Conservation (phyloP, 2,113 vertebrate genomes). For the Elephantulus edwardii region DNA sequence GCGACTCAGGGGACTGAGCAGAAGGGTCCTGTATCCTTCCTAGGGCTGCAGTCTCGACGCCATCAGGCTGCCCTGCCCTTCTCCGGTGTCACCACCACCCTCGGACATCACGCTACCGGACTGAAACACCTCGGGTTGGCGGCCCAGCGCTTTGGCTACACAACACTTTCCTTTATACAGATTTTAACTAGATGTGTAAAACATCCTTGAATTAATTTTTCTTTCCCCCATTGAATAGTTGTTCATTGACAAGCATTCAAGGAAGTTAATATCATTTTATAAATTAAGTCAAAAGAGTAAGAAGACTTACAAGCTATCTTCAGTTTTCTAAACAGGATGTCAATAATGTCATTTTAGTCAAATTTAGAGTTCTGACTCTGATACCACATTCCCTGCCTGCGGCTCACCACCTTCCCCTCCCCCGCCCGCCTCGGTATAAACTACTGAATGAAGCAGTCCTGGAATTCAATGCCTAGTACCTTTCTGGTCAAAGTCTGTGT, state of each 20-base stretch:
- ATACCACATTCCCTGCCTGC: no score
- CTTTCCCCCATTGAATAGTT: background rate
- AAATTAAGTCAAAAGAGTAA: background rate
- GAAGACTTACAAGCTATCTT: conserved; percentile 16
- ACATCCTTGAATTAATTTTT: conserved; percentile 13
- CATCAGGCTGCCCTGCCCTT: background rate
- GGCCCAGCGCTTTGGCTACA: no score
- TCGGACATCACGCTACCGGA: no score
- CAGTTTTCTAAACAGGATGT: background rate
- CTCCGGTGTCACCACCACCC: no score
- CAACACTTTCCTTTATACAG: conserved; percentile 10
- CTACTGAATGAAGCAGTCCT: background rate
- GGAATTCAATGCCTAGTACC: background rate
- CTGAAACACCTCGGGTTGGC: no score
- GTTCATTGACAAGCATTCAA: background rate
- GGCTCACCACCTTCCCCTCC: no score
- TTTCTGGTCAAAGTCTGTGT: background rate
- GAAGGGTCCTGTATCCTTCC: background rate
- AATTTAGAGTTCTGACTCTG: background rate
- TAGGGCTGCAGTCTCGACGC: background rate
- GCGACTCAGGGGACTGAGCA: background rate
- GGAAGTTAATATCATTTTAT: conserved; percentile 33
- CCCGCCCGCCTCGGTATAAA: background rate
- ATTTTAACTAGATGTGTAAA: conserved; percentile 31
- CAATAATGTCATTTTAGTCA: background rate